phyloP scores from a whole-genome alignment of 35 echinoderm and acorn worm genomes.

The Hemicentrotus pulcherrimus region DNA sequence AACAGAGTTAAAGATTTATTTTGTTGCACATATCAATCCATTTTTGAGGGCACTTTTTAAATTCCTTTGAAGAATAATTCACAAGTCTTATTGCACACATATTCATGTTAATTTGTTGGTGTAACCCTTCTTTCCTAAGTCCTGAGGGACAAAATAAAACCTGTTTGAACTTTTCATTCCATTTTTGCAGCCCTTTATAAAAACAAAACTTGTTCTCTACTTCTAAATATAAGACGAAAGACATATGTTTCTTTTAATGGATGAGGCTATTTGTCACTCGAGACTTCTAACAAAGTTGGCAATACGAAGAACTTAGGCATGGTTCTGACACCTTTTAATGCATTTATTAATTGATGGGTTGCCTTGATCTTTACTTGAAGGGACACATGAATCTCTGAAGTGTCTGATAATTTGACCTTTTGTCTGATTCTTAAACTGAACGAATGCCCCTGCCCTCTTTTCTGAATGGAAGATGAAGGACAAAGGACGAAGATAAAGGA shows the following conservation, averaged over 20 bases:
- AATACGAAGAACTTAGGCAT: background rate
- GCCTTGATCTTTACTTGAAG: background rate
- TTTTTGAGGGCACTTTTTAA: no score
- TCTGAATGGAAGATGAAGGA: conserved; percentile 9
- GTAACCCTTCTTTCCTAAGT: background rate
- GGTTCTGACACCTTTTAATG: background rate
- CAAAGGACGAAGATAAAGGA: background rate
- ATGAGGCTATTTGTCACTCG: background rate
- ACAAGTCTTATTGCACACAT: no score
- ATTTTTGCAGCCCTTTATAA: background rate
- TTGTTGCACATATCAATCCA: no score
- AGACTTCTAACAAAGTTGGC: background rate
- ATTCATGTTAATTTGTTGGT: no score
- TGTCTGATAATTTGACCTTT: background rate
- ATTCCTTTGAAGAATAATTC: no score
- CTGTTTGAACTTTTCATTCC: background rate
- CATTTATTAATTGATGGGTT: background rate
- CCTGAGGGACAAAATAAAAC: background rate
- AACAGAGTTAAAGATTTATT: no score
- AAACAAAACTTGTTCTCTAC: background rate
- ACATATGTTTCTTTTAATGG: background rate
- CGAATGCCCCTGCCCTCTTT: background rate
- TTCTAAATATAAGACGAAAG: background rate
- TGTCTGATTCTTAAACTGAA: background rate
- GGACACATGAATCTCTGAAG: background rate